Evolutionary conservation across 2,113 vertebrate genomes (phyloP).

Genomic region (Nipponia nippon): DNA sequence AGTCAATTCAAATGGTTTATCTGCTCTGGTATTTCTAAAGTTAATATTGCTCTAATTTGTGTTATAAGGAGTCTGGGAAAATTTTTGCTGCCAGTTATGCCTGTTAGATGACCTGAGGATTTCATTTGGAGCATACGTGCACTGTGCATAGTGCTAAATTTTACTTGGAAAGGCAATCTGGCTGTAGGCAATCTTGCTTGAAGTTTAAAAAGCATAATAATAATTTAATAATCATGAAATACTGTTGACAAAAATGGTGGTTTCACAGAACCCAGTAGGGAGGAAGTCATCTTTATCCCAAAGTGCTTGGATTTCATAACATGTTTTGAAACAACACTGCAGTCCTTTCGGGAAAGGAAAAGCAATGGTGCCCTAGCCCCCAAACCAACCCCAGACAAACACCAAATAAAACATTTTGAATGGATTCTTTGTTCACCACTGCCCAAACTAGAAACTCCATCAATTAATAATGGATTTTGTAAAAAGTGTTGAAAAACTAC

Average conservation of each 20-base stretch:
- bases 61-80: background rate
- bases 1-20: background rate
- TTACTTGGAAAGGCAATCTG: background rate
- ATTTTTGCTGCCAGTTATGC: background rate
- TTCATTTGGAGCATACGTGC: fast-evolving
- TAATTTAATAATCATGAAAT: background rate
- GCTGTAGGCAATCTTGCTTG: background rate
- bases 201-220: background rate
- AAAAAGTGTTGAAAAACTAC: background rate
- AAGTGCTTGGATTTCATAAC: background rate
- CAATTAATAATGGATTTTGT: background rate
- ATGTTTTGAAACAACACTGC: background rate
- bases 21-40: background rate
- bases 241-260: background rate
- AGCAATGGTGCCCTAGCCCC: background rate
- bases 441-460: background rate
- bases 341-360: background rate
- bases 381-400: background rate
- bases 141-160: background rate
- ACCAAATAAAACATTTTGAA: background rate
- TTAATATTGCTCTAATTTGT: background rate
- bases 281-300: background rate
- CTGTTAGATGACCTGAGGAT: background rate
- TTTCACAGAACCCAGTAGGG: background rate
- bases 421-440: background rate